These are phyloP conservation scores for Drosophila subobscura DNA, from an alignment of 1,140 invertebrate genomes.

Conservation along the genomic window DNA sequence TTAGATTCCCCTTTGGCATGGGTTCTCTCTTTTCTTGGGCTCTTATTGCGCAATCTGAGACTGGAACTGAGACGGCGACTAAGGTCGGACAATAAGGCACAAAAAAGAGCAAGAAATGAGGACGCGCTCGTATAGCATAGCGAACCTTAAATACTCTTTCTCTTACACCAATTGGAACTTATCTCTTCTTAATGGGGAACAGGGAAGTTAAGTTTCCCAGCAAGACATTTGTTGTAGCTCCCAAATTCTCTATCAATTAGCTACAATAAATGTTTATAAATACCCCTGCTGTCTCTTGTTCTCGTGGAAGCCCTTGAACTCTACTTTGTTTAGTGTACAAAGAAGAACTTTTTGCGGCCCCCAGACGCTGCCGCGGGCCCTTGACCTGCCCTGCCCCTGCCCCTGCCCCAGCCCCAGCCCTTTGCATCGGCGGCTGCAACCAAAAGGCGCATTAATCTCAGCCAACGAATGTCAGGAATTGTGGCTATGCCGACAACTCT, in stretches of 20 bases:
- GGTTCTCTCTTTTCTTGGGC: constrained; percentile 48
- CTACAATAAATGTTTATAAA: neutral
- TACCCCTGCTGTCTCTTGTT: neutral
- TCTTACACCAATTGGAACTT: neutral
- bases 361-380: constrained; percentile 44
- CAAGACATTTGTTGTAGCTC: no score
- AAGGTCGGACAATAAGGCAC: constrained; percentile 41
- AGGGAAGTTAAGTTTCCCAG: neutral
- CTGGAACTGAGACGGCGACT: constrained; percentile 41
- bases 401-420: constrained; percentile 39
- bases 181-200: neutral
- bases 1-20: constrained; percentile 11
- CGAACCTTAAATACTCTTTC: constrained; percentile 11
- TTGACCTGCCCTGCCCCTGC: constrained; percentile 39
- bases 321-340: constrained; percentile 31
- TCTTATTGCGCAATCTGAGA: constrained; percentile 48
- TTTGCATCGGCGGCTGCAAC: constrained; percentile 66
- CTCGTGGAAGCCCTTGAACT: constrained; percentile 22
- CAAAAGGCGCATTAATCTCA: constrained; percentile 79
- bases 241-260: no score
- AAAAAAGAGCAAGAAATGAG: constrained; percentile 36
- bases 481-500: constrained; percentile 70
- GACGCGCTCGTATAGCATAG: neutral
- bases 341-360: constrained; percentile 36
- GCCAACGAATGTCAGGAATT: constrained; percentile 79